Conservation (phyloP, 2,113 vertebrate genomes). For the Nymphicus hollandicus region DNA sequence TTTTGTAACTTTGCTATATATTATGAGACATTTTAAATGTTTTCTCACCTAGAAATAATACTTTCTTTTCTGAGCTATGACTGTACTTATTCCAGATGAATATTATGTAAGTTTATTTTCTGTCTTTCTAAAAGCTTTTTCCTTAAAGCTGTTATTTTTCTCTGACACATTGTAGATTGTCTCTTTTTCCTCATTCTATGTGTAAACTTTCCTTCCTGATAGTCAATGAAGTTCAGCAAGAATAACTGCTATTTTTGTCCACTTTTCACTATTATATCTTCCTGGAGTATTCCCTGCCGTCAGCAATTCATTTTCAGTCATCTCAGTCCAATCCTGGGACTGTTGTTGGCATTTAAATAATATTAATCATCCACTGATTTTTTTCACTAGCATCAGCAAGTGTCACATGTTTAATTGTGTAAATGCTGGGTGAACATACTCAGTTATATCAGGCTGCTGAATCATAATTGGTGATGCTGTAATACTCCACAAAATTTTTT, state of each 20-base stretch:
- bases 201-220: neutral
- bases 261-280: neutral
- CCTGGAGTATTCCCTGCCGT: neutral
- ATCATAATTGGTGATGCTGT: neutral
- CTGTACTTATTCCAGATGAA: neutral
- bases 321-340: neutral
- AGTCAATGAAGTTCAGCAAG: neutral
- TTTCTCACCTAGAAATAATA: neutral
- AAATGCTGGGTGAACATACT: neutral
- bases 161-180: neutral
- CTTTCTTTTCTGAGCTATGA: neutral
- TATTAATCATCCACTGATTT: neutral
- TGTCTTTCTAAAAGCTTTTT: neutral
- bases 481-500: neutral
- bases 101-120: neutral
- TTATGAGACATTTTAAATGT: neutral
- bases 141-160: neutral
- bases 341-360: neutral
- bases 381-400: neutral
- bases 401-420: neutral
- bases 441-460: neutral
- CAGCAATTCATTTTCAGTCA: neutral
- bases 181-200: neutral
- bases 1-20: neutral
- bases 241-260: neutral